phyloP scores from a whole-genome alignment of 2,113 vertebrate genomes.

The Mus pahari region DNA sequence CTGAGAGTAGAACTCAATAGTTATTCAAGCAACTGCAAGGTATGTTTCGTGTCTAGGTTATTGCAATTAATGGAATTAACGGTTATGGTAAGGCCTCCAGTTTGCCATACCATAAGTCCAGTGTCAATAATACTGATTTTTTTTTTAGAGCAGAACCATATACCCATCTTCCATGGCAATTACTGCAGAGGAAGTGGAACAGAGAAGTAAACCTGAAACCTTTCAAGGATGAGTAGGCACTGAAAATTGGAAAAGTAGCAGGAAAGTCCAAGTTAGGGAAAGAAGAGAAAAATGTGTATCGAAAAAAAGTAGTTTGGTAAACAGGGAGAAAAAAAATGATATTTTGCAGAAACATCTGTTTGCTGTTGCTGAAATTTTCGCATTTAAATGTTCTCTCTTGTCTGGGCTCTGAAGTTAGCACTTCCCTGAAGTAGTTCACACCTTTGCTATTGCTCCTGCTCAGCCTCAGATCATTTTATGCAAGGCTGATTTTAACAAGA shows the following conservation, averaged over 20 bases:
- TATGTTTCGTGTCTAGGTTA: not conserved
- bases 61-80: no score
- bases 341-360: conserved; percentile 80
- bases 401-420: conserved; percentile 77
- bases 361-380: conserved; percentile 74
- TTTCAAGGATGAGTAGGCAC: conserved; percentile 80
- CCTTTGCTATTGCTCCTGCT: conserved; percentile 78
- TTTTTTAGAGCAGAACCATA: conserved; percentile 60
- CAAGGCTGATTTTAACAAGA: conserved; percentile 81
- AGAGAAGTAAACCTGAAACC: conserved; percentile 79
- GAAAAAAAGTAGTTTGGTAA: conserved; percentile 68
- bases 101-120: conserved; percentile 49
- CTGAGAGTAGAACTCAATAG: conserved; percentile 19
- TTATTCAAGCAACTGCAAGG: not conserved
- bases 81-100: conserved; percentile 32
- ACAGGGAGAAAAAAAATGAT: conserved; percentile 63
- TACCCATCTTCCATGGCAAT: conserved; percentile 76
- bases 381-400: conserved; percentile 77
- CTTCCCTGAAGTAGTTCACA: conserved; percentile 78
- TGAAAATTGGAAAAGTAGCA: conserved; percentile 76
- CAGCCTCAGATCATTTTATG: conserved; percentile 78
- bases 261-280: conserved; percentile 70
- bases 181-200: conserved; percentile 62
- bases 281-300: conserved; percentile 59
- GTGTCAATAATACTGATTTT: conserved; percentile 68